Evolutionary conservation across 2,113 vertebrate species (phyloP), one percentile per base, ranked within the genome.

Genomic region (Larimichthys crocea): DNA sequence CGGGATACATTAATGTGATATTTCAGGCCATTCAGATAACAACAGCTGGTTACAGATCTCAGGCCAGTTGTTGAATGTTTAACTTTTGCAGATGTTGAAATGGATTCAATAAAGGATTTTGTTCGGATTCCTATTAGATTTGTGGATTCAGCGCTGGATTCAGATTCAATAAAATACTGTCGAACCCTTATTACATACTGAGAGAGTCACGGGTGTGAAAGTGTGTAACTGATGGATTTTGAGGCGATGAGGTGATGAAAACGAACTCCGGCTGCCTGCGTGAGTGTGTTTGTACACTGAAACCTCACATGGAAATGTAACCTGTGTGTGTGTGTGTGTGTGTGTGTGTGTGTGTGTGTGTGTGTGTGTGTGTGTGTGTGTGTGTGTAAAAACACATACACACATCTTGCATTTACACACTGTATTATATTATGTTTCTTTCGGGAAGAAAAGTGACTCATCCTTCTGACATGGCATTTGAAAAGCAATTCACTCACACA

Each of bases 371-470:
- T 62, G 29, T 52, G 10, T 44, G 48, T 16, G 22, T 26, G 26
- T 35, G 29, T 20, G 6, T 31, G 7, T 22, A 67, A 24, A 57
- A 14, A 56, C 56, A 48, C 66, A 59, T 10, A 55, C 42, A 75
- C 70, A 79, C 57, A 49, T 40, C 55, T 16, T 44, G 48, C 63
- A 19, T 29, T 22, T 24, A 67, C 64, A 76, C 83, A 59, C 61
- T 60, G 11, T 12, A 73, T 44, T 46, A 77, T 57, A 74, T 55
- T 85, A 55, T 53, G 83, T 70, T 83, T 77, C 42, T 82, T 87
- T 68, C 85, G 35, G 67, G 68, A 8, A 83, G 49, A 85, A 84
- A 78, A 68, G 49, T 85, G 86, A 86, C 70, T 91, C 88, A 88
- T 83, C 68, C 77, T 80, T 53, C 66, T 81, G 59, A 65, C 29